Conservation (phyloP, 2,113 vertebrate species). For the Eurystomus gularis region DNA sequence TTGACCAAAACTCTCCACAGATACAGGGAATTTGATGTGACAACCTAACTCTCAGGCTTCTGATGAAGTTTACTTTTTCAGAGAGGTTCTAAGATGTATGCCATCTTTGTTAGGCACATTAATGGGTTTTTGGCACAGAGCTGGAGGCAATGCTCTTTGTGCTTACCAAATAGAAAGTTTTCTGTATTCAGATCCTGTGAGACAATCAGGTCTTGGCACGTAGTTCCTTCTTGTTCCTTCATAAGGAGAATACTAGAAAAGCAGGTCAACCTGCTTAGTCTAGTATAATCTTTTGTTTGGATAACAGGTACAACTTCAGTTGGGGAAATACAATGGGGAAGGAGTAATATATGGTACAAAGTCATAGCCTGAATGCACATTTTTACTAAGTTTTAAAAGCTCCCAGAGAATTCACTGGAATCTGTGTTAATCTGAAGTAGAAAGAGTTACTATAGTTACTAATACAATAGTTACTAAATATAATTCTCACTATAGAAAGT, state of each 20-base stretch:
- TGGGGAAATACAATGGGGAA: not conserved
- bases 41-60: not conserved
- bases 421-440: conserved; percentile 35
- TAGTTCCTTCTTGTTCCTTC: not conserved
- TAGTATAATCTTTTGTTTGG: not conserved
- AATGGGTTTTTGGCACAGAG: not conserved
- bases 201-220: not conserved
- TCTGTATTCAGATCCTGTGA: not conserved
- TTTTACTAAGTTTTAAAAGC: conserved; percentile 20
- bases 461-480: conserved; percentile 53
- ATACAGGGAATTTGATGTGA: not conserved
- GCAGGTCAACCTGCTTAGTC: not conserved
- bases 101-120: not conserved
- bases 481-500: conserved; percentile 27
- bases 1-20: not conserved
- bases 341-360: not conserved
- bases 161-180: not conserved
- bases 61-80: not conserved
- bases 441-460: conserved; percentile 64
- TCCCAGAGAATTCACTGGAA: conserved; percentile 33
- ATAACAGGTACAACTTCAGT: not conserved
- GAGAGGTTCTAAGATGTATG: not conserved
- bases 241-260: not conserved
- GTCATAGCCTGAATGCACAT: not conserved
- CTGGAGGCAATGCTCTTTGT: not conserved